Conservation (phyloP, 1,140 invertebrate genomes). For the Marisa cornuarietis region DNA sequence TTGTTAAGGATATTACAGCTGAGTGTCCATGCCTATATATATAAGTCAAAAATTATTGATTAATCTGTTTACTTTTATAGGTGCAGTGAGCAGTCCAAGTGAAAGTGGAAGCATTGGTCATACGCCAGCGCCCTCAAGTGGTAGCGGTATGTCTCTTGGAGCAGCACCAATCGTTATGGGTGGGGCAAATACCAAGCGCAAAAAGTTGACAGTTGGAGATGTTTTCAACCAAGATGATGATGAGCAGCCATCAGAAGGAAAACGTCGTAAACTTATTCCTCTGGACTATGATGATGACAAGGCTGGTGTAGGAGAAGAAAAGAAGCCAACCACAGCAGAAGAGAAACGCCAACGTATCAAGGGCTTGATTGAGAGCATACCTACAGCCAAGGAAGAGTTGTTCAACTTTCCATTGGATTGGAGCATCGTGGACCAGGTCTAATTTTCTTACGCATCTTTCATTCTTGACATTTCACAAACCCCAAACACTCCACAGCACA, state of each 20-base stretch:
- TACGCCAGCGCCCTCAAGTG: too few relatives aligned
- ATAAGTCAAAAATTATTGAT: not conserved
- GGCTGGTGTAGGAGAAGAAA: conserved; percentile 52
- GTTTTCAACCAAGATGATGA: conserved; percentile 92
- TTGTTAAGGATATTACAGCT: too few relatives aligned
- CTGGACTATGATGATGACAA: conserved; percentile 71
- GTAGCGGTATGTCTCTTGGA: not conserved
- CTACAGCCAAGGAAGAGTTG: conserved; percentile 94
- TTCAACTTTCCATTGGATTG: conserved; percentile 95
- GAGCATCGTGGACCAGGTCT: conserved; percentile 83
- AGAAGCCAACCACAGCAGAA: conserved; percentile 70
- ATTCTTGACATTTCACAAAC: too few relatives aligned
- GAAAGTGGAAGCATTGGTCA: conserved; percentile 13
- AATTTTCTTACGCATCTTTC: conserved; percentile 19
- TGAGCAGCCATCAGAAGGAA: conserved; percentile 69
- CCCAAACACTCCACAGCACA: too few relatives aligned
- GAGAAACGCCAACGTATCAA: conserved; percentile 97
- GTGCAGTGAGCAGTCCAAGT: conserved; percentile 24
- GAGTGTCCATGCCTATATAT: too few relatives aligned
- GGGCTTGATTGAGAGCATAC: conserved; percentile 97
- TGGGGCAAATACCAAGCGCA: conserved; percentile 67
- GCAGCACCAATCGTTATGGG: conserved; percentile 6
- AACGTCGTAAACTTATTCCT: conserved; percentile 86
- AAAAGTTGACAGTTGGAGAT: conserved; percentile 85
- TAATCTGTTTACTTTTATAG: not conserved